A percentile compares a stretch with the other conserved stretches of the same genome.
phyloP scores from a whole-genome alignment of 2,888 invertebrate genomes.

The Imbricaverruca yamaguchii region DNA sequence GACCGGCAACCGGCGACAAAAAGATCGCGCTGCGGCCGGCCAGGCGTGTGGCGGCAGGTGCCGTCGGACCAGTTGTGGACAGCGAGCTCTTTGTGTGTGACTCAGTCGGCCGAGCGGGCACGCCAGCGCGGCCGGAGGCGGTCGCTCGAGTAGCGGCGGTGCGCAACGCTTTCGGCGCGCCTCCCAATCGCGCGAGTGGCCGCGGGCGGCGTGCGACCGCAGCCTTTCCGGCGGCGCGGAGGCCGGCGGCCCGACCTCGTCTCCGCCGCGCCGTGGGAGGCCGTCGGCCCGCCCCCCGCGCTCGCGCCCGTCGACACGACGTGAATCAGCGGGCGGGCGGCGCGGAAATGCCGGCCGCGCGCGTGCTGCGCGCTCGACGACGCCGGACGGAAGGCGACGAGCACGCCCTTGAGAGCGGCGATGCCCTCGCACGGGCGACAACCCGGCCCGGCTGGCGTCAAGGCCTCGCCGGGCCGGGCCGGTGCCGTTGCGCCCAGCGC shows the following conservation, averaged over 20 bases:
- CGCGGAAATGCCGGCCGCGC: constrained; percentile 18
- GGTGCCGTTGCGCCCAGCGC: not conserved
- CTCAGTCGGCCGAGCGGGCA: no score
- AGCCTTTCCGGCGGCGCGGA: no score
- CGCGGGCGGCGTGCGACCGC: no score
- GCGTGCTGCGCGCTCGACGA: not conserved
- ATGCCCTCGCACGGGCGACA: constrained; percentile 10
- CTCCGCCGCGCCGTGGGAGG: not conserved
- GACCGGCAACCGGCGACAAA: no score
- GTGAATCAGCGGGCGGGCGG: constrained; percentile 3
- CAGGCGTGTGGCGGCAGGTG: no score
- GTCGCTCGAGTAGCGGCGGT: no score
- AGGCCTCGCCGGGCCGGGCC: not conserved
- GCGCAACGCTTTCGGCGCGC: no score
- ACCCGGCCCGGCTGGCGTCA: not conserved
- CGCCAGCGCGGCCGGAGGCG: no score
- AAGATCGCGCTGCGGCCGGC: no score
- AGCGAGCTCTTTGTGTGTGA: no score
- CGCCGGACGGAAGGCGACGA: not conserved
- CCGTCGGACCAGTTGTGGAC: no score
- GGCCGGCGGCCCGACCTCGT: not conserved
- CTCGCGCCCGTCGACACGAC: not conserved
- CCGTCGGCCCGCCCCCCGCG: not conserved
- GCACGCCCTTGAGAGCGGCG: not conserved
- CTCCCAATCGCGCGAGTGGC: no score